A percentile compares a stretch with the other conserved stretches of the same genome.
Conservation (phyloP, 2,797 vertebrate species). For the Sebastes melanostomus region DNA sequence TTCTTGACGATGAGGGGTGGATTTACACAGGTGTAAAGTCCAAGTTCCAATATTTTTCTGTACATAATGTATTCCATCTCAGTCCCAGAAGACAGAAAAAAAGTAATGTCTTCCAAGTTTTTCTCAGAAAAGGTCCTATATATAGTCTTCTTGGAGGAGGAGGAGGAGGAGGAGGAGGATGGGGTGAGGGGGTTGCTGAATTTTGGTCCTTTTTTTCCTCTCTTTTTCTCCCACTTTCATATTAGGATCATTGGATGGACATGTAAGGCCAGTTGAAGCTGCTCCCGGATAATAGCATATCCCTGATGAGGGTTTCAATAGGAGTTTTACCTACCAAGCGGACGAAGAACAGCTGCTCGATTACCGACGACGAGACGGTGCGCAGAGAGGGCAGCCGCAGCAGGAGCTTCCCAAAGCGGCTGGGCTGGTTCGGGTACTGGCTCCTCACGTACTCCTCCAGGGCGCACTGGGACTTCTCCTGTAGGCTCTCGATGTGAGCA, state of each 20-base stretch:
- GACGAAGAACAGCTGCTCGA: constrained; percentile 99
- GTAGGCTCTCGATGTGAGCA: constrained; percentile 97
- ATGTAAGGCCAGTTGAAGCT: constrained; percentile 99
- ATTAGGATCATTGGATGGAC: constrained; percentile 99
- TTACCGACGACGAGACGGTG: constrained; percentile 97
- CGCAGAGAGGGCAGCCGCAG: constrained; percentile 95
- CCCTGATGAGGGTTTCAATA: constrained; percentile 99
- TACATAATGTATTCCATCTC: constrained; percentile 97
- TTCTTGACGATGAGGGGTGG: constrained; percentile 89
- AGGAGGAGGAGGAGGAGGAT: constrained; percentile 34
- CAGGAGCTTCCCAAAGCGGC: constrained; percentile 97
- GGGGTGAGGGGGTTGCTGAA: constrained; percentile 73
- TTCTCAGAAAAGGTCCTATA: constrained; percentile 87
- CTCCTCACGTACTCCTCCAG: constrained; percentile 98
- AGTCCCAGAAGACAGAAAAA: constrained; percentile 90
- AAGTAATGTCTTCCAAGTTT: constrained; percentile 83
- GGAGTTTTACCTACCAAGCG: constrained; percentile 99
- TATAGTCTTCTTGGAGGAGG: constrained; percentile 84
- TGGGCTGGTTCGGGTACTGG: constrained; percentile 98
- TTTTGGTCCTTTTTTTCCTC: constrained; percentile 82
- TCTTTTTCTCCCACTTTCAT: constrained; percentile 81
- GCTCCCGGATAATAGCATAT: constrained; percentile 99
- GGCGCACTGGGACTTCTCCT: constrained; percentile 98
- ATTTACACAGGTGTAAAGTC: constrained; percentile 93
- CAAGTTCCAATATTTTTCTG: constrained; percentile 91